A percentile compares a stretch with the other conserved stretches of the same genome.
Evolutionary conservation across 2,888 invertebrate species (phyloP).

Genomic region (Sesamia inferens): DNA sequence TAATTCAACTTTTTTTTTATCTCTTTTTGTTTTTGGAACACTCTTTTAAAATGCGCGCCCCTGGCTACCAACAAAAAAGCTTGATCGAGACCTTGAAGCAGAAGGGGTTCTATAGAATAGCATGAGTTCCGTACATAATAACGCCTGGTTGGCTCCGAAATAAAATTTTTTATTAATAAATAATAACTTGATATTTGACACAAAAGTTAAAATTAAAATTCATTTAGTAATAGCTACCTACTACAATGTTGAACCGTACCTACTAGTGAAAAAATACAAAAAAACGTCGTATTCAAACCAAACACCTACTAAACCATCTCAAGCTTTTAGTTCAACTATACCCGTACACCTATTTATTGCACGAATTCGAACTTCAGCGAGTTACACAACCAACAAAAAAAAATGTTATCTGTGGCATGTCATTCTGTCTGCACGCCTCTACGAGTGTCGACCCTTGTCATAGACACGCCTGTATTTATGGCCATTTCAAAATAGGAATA

Average conservation of each 20-base stretch:
- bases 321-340: not conserved
- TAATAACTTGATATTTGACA: not conserved
- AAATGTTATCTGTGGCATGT: constrained; percentile 61
- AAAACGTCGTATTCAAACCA: not conserved
- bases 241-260: not conserved
- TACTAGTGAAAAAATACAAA: not conserved
- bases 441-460: constrained; percentile 69
- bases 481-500: constrained; percentile 65
- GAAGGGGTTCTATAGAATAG: constrained; percentile 24
- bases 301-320: not conserved
- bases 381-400: constrained; percentile 55
- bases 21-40: constrained; percentile 30
- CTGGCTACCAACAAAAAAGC: constrained; percentile 40
- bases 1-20: constrained; percentile 3
- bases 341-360: not conserved
- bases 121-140: constrained; percentile 21
- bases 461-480: constrained; percentile 66
- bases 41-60: constrained; percentile 32
- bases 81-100: constrained; percentile 27
- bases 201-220: not conserved
- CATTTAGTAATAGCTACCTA: not conserved
- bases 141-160: not conserved
- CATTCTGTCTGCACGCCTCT: constrained; percentile 63
- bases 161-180: not conserved
- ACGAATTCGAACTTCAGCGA: constrained; percentile 35